These are phyloP conservation scores for Latrodectus hesperus DNA, from an alignment of 2,888 invertebrate species.

Conservation along the genomic window DNA sequence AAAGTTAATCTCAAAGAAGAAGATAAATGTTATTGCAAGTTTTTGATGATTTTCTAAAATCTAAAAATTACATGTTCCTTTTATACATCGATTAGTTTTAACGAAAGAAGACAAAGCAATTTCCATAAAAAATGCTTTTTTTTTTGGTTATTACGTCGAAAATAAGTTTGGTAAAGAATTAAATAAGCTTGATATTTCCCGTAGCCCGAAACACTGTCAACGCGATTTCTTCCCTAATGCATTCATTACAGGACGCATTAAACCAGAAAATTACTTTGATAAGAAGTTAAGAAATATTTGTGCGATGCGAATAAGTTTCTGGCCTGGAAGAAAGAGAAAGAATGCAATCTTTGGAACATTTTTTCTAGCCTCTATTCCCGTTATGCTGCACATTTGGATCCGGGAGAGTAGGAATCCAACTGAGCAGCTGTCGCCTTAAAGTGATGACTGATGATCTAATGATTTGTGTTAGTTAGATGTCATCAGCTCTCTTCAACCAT, in stretches of 20 bases:
- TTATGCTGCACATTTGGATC: neutral
- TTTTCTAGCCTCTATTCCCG: neutral
- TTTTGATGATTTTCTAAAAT: too few relatives aligned
- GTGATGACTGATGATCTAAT: constrained; percentile 26
- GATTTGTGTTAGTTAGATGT: constrained; percentile 28
- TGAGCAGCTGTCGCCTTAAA: constrained; percentile 18
- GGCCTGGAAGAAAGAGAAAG: neutral
- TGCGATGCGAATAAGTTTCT: neutral
- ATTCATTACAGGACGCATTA: neutral
- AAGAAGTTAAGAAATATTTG: constrained; percentile 1
- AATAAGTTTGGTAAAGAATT: too few relatives aligned
- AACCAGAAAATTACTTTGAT: constrained; percentile 1
- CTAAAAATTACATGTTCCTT: too few relatives aligned
- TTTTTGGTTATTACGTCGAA: too few relatives aligned
- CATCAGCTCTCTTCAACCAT: neutral
- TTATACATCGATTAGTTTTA: too few relatives aligned
- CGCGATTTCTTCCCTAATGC: neutral
- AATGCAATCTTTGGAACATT: neutral
- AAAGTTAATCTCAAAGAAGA: too few relatives aligned
- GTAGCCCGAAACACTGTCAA: neutral
- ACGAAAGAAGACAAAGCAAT: too few relatives aligned
- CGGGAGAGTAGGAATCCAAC: neutral
- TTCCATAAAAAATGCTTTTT: too few relatives aligned
- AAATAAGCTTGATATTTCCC: too few relatives aligned
- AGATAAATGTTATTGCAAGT: too few relatives aligned